Base-by-base conservation (phyloP, 1,140 invertebrate species). In the Drosophila sp. region DNA sequence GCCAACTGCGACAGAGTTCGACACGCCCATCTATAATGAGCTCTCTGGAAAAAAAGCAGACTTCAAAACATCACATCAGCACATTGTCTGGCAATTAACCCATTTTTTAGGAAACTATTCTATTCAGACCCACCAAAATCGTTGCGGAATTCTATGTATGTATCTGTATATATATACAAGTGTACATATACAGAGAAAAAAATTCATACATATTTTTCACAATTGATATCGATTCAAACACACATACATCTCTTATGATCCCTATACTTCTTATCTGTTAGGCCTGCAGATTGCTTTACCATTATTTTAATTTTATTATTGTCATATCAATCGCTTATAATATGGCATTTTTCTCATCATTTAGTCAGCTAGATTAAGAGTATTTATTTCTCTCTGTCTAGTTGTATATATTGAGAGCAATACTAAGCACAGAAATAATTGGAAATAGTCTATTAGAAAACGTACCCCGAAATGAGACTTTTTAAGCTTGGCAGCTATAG, bases 21-120 rank as follows among this genome's bases (percentile, higher is more conserved):
- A 72, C 76, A 79, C 76, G 72, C 76, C 76, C 73, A 72, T 75
- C 65, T 72, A 75, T 79, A 79, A 76, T 79, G 76, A 76, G 76
- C 76, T 79, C 76, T 67, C 30, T 55, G 54, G 7, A 50, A 50
- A 50, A 50, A 50, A 58, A 58, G 40, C 55, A 41, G 38, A 70
- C 66, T 57, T 55, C 32, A 41, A 60, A 44, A 69, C 55, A 66
- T 70, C 70, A 70, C 62, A 70, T 74, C 60, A 68, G 67, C 67
- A 70, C 70, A 72, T 76, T 77, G 74, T 77, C 66, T 76, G 60
- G 65, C 35, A 57, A 60, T 65, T 56, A 55, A 55, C 63, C 61
- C 41, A 41, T 58, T 33, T 66, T 66, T 17, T 38, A 4, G 29
- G 50, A 55, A 65, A 57, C 61, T 29, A 35, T 60, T 57, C 30